phyloP scores from a whole-genome alignment of 2,797 vertebrate genomes.

The Sorex maritimensis region DNA sequence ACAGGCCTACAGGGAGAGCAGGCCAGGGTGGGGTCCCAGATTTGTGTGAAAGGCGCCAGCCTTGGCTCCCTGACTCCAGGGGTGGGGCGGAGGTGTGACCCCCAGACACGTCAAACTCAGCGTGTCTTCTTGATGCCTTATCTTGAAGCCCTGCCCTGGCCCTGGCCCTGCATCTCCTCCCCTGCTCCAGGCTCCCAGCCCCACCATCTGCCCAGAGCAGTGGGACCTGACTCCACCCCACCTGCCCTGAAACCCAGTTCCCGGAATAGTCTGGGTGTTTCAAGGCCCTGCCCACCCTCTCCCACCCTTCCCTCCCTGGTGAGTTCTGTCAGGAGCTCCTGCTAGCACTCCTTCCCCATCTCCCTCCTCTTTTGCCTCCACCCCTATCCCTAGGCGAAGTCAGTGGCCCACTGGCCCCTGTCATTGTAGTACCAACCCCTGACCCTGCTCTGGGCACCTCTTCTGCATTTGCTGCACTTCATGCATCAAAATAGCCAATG shows the following conservation, averaged over 20 bases:
- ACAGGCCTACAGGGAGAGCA: background rate
- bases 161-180: background rate
- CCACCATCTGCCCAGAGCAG: background rate
- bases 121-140: background rate
- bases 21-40: background rate
- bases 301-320: background rate
- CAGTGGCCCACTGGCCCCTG: background rate
- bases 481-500: background rate
- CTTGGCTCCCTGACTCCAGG: background rate
- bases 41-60: background rate
- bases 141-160: background rate
- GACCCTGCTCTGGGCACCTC: background rate
- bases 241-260: background rate
- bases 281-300: background rate
- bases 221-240: background rate
- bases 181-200: fast-evolving
- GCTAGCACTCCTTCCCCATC: background rate
- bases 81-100: background rate
- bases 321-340: background rate
- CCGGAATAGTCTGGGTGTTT: background rate
- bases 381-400: background rate
- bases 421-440: background rate
- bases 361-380: background rate
- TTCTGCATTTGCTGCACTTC: background rate
- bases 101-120: background rate